These are phyloP conservation scores for Cataglyphis rosenhaueri DNA, from an alignment of 2,888 invertebrate species.

Conservation along the genomic window DNA sequence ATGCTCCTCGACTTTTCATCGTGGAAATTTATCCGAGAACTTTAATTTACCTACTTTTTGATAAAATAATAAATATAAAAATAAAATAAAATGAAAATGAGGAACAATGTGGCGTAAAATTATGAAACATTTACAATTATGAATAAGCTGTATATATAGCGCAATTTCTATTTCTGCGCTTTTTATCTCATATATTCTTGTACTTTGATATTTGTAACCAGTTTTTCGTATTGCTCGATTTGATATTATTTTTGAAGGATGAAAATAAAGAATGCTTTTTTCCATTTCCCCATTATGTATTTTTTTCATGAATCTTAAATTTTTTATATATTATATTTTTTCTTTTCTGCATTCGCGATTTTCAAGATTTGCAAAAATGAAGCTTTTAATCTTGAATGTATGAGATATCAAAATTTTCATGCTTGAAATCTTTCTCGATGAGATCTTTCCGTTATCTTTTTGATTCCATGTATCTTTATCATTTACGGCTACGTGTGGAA, in stretches of 20 bases:
- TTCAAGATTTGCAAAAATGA: not conserved
- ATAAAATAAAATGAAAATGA: not conserved
- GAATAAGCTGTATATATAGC: too few relatives aligned
- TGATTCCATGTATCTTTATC: not conserved
- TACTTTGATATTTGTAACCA: too few relatives aligned
- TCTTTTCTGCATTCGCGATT: not conserved
- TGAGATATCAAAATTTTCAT: not conserved
- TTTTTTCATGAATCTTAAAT: not conserved
- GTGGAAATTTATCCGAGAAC: not conserved
- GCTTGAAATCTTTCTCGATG: not conserved
- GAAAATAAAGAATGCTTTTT: not conserved
- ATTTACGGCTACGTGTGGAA: not conserved
- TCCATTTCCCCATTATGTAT: not conserved
- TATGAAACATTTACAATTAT: constrained; percentile 5
- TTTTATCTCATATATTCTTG: too few relatives aligned
- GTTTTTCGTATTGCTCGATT: too few relatives aligned
- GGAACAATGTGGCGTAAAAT: not conserved
- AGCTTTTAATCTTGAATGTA: not conserved
- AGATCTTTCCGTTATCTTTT: not conserved
- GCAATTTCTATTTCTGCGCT: too few relatives aligned
- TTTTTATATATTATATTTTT: not conserved
- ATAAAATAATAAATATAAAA: not conserved
- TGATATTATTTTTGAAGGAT: too few relatives aligned
- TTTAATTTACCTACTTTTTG: not conserved
- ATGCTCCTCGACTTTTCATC: not conserved